Evolutionary conservation across 2,797 vertebrate species (phyloP), one percentile per base, ranked within the genome.

Genomic region (Eremophila alpestris): DNA sequence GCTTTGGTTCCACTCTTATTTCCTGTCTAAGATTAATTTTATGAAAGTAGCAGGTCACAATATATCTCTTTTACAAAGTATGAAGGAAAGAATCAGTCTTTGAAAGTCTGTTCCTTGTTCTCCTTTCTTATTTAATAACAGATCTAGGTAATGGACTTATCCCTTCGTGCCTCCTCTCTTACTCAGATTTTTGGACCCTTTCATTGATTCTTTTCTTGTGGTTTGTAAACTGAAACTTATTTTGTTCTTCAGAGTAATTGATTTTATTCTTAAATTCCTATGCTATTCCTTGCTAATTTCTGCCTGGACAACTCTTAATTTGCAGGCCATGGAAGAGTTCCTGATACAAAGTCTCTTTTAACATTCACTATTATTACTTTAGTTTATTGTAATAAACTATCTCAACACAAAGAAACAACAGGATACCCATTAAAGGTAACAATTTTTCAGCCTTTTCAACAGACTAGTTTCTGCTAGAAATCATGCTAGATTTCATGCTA

Each of bases 21-120:
- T 95, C 76, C 68, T 83, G 52, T 40, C 62, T 49, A 89, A 91
- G 90, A 96, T 89, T 91, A 94, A 95, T 93, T 95, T 91, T 70
- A 88, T 89, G 65, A 88, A 94, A 93, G 56, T 38, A 95, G 55
- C 55, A 87, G 88, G 73, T 70, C 79, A 85, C 60, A 71, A 91
- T 83, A 38, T 52, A 74, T 93, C 85, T 89, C 74, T 82, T 71
- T 78, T 83, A 95, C 83, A 67, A 94, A 82, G 63, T 74, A 91
- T 63, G 49, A 89, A 63, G 79, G 63, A 84, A 92, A 85, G 51
- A 92, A 96, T 84, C 89, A 77, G 67, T 84, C 82, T 95, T 58
- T 59, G 36, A 91, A 84, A 91, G 75, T 48, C 63, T 76, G 43
- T 73, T 91, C 77, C 70, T 94, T 69, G 74, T 22, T 92, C 83